These are phyloP conservation scores for Dreissena rostriformis DNA, from an alignment of 1,140 invertebrate species.

Conservation along the genomic window DNA sequence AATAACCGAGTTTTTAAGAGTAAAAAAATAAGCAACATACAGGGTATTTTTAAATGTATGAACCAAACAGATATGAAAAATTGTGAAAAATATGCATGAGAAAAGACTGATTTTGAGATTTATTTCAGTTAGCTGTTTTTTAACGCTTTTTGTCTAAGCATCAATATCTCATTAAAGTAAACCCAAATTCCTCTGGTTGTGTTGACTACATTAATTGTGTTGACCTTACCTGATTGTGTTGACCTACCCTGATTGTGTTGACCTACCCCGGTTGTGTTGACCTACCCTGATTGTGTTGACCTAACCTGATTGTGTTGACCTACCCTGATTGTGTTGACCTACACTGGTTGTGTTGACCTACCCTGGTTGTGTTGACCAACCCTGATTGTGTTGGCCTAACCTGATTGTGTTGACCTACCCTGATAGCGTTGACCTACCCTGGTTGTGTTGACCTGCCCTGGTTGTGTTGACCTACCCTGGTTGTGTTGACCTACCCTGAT, in stretches of 20 bases:
- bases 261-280: no score
- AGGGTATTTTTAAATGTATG: no score
- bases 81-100: no score
- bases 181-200: no score
- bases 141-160: no score
- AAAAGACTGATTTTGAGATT: no score
- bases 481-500: slow-evolving; percentile 15
- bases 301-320: not conserved
- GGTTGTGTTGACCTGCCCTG: slow-evolving; percentile 20
- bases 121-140: no score
- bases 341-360: not conserved
- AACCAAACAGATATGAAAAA: no score
- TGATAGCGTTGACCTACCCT: slow-evolving; percentile 13
- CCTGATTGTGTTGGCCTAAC: not conserved
- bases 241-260: slow-evolving; percentile 26
- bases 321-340: slow-evolving; percentile 20
- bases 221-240: slow-evolving; percentile 10
- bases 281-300: slow-evolving; percentile 30
- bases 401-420: slow-evolving; percentile 1
- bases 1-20: no score
- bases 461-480: slow-evolving; percentile 19
- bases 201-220: no score
- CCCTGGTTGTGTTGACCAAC: slow-evolving; percentile 21
- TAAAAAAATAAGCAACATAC: no score
- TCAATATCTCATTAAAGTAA: no score